Conservation (phyloP, 2,888 invertebrate species). For the Anoplius nigerrimus region DNA sequence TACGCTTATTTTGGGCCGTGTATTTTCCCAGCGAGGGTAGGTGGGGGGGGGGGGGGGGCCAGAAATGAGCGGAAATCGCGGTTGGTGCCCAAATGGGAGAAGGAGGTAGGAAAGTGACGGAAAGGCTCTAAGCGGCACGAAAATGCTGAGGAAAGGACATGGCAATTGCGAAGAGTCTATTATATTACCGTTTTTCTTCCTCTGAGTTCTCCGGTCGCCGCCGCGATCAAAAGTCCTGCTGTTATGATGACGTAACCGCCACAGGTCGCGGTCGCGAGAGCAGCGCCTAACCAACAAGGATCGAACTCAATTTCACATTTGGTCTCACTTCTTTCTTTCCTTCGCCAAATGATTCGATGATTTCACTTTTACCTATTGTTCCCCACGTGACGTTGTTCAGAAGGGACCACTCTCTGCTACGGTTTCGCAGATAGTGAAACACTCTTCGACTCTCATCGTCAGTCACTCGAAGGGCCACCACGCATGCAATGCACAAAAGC, state of each 20-base stretch:
- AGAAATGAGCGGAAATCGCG: too few species aligned
- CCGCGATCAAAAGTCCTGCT: slow-evolving; percentile 81
- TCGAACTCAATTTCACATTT: neutral
- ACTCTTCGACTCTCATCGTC: slow-evolving; percentile 84
- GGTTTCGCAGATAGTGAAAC: slow-evolving; percentile 82
- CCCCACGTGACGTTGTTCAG: slow-evolving; percentile 86
- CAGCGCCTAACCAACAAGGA: too few species aligned
- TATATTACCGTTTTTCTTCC: slow-evolving; percentile 77
- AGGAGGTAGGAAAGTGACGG: neutral
- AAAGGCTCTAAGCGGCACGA: neutral
- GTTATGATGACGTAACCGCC: slow-evolving; percentile 84
- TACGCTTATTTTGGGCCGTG: too few species aligned
- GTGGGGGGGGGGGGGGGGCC: neutral
- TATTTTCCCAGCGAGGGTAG: too few species aligned
- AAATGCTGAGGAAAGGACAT: too few species aligned
- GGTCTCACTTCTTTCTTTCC: neutral
- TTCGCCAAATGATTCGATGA: neutral
- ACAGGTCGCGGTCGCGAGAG: slow-evolving; percentile 72
- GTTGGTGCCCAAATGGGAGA: neutral
- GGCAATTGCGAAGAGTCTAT: neutral
- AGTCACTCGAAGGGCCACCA: slow-evolving; percentile 83
- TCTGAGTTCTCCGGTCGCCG: slow-evolving; percentile 80
- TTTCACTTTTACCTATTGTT: slow-evolving; percentile 77
- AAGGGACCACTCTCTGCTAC: slow-evolving; percentile 85
- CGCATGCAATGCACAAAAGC: slow-evolving; percentile 82